A percentile compares a stretch with the other conserved stretches of the same genome.
Evolutionary conservation across 2,888 invertebrate genomes (phyloP).

Genomic region (Drosophila rubida): DNA sequence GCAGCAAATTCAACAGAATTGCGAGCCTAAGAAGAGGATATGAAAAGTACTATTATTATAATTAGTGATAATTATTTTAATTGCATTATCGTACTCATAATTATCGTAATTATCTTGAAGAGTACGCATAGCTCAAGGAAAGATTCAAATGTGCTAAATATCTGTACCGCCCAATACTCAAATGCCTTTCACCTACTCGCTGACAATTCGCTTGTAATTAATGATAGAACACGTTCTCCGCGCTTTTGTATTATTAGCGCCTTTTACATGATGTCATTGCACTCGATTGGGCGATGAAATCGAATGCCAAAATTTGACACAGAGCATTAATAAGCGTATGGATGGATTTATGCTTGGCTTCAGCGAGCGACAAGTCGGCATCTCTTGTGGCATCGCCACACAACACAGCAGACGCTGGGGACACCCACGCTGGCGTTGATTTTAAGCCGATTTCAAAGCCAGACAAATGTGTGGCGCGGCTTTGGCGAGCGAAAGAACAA

Average conservation of each 20-base stretch:
- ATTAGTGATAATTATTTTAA: slow-evolving; percentile 3
- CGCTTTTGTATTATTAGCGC: slow-evolving; percentile 7
- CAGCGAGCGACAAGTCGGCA: slow-evolving; percentile 11
- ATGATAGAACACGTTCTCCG: slow-evolving; percentile 18
- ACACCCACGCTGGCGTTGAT: slow-evolving; percentile 79
- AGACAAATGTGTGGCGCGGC: slow-evolving; percentile 74
- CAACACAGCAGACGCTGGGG: slow-evolving; percentile 28
- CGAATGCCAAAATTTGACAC: slow-evolving; percentile 63
- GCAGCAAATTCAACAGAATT: not conserved
- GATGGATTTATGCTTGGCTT: slow-evolving; percentile 57
- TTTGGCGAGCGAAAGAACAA: slow-evolving; percentile 63
- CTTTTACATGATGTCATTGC: slow-evolving; percentile 67
- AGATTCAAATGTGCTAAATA: not conserved
- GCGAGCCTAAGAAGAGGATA: not conserved
- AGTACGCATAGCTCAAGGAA: not conserved
- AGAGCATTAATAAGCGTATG: slow-evolving; percentile 66
- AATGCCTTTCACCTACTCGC: slow-evolving; percentile 13
- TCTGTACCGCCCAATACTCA: not conserved
- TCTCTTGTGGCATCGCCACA: slow-evolving; percentile 22
- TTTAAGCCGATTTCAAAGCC: slow-evolving; percentile 79
- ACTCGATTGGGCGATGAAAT: slow-evolving; percentile 40
- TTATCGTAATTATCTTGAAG: not conserved
- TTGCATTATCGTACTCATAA: not conserved
- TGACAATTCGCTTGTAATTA: slow-evolving; percentile 10
- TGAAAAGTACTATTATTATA: not conserved